Base-by-base conservation (phyloP, 2,888 invertebrate genomes). In the Eurytoma adleriae region DNA sequence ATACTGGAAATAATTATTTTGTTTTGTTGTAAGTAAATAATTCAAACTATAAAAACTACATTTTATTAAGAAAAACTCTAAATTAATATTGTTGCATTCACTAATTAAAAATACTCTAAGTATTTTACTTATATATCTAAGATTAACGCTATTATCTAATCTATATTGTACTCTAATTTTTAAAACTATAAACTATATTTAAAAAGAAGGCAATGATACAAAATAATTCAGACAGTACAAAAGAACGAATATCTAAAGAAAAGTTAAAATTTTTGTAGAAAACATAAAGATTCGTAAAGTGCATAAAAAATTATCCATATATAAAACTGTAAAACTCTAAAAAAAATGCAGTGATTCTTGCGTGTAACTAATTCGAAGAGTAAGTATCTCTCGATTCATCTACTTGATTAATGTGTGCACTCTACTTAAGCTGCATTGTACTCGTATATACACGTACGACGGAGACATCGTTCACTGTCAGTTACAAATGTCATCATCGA, bases 351-450 rank as follows among this genome's bases (percentile, higher is more conserved):
- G 68, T 79, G 69, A 79, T 62, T 57, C 7, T 79, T 48, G 56
- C 68, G 59, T 74, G 69, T 79, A 54, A 10, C 40, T 40, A 40
- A 40, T 10, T 7, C 40, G 40, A 40, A 40, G 1, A 54, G 50
- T 20, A 59, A 68, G 69, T 78, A 56, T 77, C 72, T 54, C 57
- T 64, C 5, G 57, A 14, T 68, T 18, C 20, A n/a, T 72, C 62
- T 54, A 71, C 64, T 59, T 48, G 48, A 52, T 48, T 71, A 74
- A 84, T 79, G 83, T 88, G 88, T 88, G 89, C 88, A 86, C 85
- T 87, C 89, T 89, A 89, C 88, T 83, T 48, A 88, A 89, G 88
- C 88, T 88, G 87, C 86, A 86, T 86, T 84, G 85, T 84, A 85
- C 16, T 40, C 18, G 48, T 54, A 48, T 16, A 16, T 40, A 64